Evolutionary conservation across 92 coral and sea anemone species (phyloP).

Genomic region (Heteractis magnifica): DNA sequence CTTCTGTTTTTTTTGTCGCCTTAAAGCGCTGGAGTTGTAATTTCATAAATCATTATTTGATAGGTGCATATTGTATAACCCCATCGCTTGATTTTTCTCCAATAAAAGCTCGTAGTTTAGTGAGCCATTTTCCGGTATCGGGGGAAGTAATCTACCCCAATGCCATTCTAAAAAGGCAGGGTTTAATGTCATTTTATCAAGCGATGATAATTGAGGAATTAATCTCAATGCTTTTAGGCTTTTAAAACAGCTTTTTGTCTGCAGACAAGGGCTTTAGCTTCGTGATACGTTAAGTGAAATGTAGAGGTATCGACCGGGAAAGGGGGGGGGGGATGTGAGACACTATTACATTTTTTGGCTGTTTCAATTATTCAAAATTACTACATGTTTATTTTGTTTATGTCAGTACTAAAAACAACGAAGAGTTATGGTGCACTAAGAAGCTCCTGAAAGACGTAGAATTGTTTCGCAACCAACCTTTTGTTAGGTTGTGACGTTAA

Average conservation of each 20-base stretch:
- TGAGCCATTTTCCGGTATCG: slow-evolving; percentile 27
- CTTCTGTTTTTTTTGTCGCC: slow-evolving; percentile 12
- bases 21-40: slow-evolving; percentile 16
- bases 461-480: too few relatives aligned
- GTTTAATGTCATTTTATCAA: slow-evolving; percentile 6
- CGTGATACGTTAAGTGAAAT: background rate
- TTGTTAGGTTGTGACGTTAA: too few relatives aligned
- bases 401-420: background rate
- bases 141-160: slow-evolving; percentile 8
- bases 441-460: background rate
- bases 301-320: background rate
- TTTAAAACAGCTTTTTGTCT: background rate
- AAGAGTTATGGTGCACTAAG: background rate
- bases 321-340: background rate
- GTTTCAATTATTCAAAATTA: background rate
- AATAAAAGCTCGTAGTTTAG: slow-evolving; percentile 17
- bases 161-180: slow-evolving; percentile 10
- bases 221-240: slow-evolving; percentile 1
- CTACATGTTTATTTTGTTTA: background rate
- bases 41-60: slow-evolving; percentile 77
- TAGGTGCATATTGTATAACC: slow-evolving; percentile 32
- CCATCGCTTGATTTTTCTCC: slow-evolving; percentile 24
- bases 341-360: background rate
- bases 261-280: background rate
- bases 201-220: slow-evolving; percentile 10